These are phyloP conservation scores for Elanus axillaris DNA, from an alignment of 2,113 vertebrate species.

Conservation along the genomic window DNA sequence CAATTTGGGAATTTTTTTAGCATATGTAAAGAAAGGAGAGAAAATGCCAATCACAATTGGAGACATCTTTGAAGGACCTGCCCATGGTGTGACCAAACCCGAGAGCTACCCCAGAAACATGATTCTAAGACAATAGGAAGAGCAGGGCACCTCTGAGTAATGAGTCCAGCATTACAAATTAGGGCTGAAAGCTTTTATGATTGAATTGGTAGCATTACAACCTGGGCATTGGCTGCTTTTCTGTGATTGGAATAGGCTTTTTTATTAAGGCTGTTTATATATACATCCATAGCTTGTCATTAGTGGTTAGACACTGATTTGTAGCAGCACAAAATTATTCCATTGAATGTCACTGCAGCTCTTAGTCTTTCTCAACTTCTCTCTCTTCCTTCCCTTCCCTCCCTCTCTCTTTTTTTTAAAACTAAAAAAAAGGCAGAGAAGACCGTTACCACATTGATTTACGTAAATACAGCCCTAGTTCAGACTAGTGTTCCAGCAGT, in stretches of 20 bases:
- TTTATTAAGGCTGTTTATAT: neutral
- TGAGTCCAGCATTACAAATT: neutral
- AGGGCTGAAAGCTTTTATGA: slow-evolving; percentile 1
- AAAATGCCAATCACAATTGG: neutral
- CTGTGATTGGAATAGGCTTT: neutral
- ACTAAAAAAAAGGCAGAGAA: neutral
- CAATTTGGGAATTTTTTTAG: neutral
- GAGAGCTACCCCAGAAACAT: neutral
- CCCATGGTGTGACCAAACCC: neutral
- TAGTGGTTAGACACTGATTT: neutral
- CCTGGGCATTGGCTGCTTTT: neutral
- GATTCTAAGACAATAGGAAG: neutral
- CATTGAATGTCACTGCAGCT: neutral
- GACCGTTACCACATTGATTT: neutral
- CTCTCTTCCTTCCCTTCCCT: neutral
- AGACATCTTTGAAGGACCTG: neutral
- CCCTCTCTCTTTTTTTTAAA: neutral
- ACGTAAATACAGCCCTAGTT: slow-evolving; percentile 47
- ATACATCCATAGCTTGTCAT: neutral
- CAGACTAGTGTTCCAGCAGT: slow-evolving; percentile 24
- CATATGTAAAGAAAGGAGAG: neutral
- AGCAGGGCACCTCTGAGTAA: neutral
- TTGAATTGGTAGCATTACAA: neutral
- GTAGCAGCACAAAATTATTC: neutral
- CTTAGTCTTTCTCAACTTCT: neutral